Base-by-base conservation (phyloP, 2,888 invertebrate species). In the Argyresthia goedartella region DNA sequence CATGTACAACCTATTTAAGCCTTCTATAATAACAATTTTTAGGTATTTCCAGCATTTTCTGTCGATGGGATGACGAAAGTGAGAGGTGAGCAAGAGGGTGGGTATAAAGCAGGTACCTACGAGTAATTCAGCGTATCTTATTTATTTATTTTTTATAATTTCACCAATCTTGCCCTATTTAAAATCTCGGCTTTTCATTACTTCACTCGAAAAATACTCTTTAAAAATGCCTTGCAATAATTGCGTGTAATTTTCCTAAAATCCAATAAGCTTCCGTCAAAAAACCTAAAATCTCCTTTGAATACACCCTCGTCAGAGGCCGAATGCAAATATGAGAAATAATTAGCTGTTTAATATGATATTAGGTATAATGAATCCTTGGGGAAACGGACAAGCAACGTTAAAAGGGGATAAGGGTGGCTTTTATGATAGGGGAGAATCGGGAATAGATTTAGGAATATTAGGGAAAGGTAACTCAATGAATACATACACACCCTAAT, bases 311-410 rank as follows among this genome's bases (percentile, higher is more conserved):
- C 60, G 52, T 55, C 60, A 66, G 67, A 63, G 65, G 16, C 43
- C 15, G 43, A 42, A 52, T 49, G 34, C 52, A 52, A 52, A 52
- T 52, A 52, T 52, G 69, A 64, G 61, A 63, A 66, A 65, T 77
- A 76, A 79, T 78, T 78, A 76, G 69, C 64, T 54, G 59, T 49
- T 49, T 49, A 39, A 49, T 49, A 39, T 49, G 39, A 39, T 39
- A 47, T 45, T 16, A 45, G 11, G 45, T 25, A 25, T 25, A 25
- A 25, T 25, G 6, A 25, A 25, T 4, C 25, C 9, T 25, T 10
- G 45, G 45, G 25, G 16, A 45, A 46, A n/a, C 39, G 15, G 46
- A 39, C 25, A 25, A 25, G 25, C 25, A 6, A 25, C 25, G 2
- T 25, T 25, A 25, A 25, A 25, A 25, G 11, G 51, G 45, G 16